A percentile compares a stretch with the other conserved stretches of the same genome.
Evolutionary conservation across 1,140 invertebrate species (phyloP).

Genomic region (Zaprionus kolodkinae): DNA sequence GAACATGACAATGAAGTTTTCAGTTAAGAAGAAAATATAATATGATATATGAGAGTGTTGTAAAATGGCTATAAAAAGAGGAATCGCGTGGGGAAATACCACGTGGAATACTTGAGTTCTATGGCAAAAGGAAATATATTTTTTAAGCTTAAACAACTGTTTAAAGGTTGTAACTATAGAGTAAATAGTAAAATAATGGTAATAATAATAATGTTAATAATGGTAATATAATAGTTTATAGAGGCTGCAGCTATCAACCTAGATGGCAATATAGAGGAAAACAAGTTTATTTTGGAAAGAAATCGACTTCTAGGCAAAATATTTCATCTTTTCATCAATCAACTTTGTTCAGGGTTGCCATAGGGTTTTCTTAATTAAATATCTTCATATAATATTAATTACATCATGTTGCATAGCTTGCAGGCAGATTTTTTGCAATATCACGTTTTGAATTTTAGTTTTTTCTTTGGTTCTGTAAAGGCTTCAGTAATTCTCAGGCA

Average conservation of each 20-base stretch:
- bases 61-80: neutral
- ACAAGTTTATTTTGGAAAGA: too few relatives aligned
- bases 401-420: neutral
- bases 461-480: neutral
- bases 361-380: too few relatives aligned
- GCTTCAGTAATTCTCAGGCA: neutral
- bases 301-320: too few relatives aligned
- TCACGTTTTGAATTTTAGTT: neutral
- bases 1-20: neutral
- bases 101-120: neutral
- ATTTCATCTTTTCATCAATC: neutral
- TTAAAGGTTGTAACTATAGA: too few relatives aligned
- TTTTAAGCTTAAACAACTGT: too few relatives aligned
- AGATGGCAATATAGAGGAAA: too few relatives aligned
- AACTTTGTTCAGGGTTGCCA: neutral
- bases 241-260: too few relatives aligned
- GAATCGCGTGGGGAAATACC: neutral
- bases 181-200: too few relatives aligned
- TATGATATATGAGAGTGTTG: neutral
- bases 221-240: too few relatives aligned
- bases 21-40: neutral
- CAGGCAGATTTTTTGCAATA: neutral
- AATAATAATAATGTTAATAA: too few relatives aligned
- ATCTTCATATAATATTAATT: neutral
- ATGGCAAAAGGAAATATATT: too few relatives aligned